Evolutionary conservation across 2,797 vertebrate genomes (phyloP).

Genomic region (Anolis apletophallus): DNA sequence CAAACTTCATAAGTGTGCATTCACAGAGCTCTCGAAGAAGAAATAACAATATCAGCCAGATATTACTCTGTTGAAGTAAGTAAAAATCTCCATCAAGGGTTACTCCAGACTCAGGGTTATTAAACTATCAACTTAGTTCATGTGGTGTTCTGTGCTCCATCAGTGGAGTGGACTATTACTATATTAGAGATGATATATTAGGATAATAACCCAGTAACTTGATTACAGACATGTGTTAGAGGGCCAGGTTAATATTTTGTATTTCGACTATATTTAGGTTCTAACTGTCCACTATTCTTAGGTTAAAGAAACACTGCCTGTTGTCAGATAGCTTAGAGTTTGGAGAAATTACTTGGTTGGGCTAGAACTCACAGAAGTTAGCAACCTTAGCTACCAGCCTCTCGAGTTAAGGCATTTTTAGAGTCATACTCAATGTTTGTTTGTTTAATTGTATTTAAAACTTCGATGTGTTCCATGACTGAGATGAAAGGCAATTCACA

Average conservation of each 20-base stretch:
- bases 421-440: no score
- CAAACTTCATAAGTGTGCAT: no score
- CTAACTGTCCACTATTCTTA: not conserved
- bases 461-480: no score
- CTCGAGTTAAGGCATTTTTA: no score
- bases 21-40: no score
- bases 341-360: no score
- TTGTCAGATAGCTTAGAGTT: not conserved
- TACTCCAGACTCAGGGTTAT: not conserved
- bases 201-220: not conserved
- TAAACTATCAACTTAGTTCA: not conserved
- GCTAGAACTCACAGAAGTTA: no score
- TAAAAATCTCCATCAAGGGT: not conserved
- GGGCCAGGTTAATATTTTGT: not conserved
- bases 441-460: no score
- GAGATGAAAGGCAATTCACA: no score
- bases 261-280: not conserved
- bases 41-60: not conserved
- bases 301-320: no score
- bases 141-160: not conserved
- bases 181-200: not conserved
- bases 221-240: not conserved
- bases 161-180: not conserved
- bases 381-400: no score
- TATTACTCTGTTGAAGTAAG: not conserved